Evolutionary conservation across 2,113 vertebrate species (phyloP), one percentile per base, ranked within the genome.

Genomic region (Gadus macrocephalus): DNA sequence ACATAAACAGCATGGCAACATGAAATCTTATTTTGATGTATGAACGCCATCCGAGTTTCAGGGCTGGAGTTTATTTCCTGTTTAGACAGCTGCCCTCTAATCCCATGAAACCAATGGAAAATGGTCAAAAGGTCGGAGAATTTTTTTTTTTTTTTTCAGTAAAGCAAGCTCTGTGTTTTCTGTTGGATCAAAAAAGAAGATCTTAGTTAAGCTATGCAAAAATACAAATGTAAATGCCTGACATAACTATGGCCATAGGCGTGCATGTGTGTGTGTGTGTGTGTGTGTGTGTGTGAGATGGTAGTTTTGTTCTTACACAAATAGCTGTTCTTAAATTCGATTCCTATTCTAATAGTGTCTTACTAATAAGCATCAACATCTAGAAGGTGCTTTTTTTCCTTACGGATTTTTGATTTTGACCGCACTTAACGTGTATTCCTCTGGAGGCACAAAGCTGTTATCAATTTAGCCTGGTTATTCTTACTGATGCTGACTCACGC

Each of bases 401-500:
- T 49, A 8, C 42, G 5, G 11, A 9, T 14, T 49, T 64, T 77
- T 15, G 22, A 22, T 25, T 68, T 58, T 11, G 16, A 60, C 64
- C 55, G n/a, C 14, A 25, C 28, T 53, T 4, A 28, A 1, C 53
- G 22, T 73, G 14, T 73, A 14, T 72, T 73, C 53, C 9, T 61
- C 9, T 42, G 60, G 73, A 70, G 25, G 22, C 61, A 64, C 38
- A 25, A 63, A 22, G 22, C 22, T 15, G 55, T 53, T 79, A 56
- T 78, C 42, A 11, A 68, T 85, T 80, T 76, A 77, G 80, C 70
- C 8, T 4, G 67, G 67, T 79, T 81, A 76, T 86, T 81, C 70
- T 67, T 35, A 82, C 69, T 71, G 42, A 55, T 71, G 42, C 59
- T 85, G 86, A 87, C 80, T 86, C 83, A 81, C 65, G 75, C 81